Conservation (phyloP, 2,888 invertebrate genomes). For the Eupithecia dodoneata region DNA sequence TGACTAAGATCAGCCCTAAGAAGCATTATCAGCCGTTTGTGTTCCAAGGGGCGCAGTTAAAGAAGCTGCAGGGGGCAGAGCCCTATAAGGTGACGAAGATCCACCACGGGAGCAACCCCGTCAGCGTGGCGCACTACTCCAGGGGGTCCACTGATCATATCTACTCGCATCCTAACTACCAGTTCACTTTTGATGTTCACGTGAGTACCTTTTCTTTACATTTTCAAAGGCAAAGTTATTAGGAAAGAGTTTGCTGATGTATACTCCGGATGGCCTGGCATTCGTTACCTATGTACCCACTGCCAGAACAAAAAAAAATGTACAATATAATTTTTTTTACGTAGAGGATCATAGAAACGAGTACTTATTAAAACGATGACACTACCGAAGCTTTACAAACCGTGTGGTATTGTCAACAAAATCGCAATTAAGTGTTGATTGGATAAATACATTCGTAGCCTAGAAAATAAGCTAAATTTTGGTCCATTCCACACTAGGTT, state of each 20-base stretch:
- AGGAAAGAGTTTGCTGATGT: neutral
- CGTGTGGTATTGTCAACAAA: neutral
- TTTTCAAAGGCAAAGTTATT: neutral
- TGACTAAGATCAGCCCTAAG: constrained; percentile 36
- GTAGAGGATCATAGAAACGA: no score
- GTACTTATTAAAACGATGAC: no score
- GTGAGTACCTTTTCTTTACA: constrained; percentile 60
- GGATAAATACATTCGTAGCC: no score
- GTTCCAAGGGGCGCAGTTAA: constrained; percentile 17
- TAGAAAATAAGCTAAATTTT: neutral
- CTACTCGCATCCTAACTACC: constrained; percentile 61
- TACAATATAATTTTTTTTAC: no score
- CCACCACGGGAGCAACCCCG: constrained; percentile 52
- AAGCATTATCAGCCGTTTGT: constrained; percentile 27
- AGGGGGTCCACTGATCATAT: constrained; percentile 49
- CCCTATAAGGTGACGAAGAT: constrained; percentile 53
- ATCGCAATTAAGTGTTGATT: neutral
- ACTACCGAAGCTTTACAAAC: no score
- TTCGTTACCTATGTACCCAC: neutral
- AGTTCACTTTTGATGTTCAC: constrained; percentile 68
- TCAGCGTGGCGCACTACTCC: constrained; percentile 57
- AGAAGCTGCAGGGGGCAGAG: constrained; percentile 34
- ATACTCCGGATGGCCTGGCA: neutral
- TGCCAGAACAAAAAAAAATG: neutral
- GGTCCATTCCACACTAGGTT: neutral